These are phyloP conservation scores for Alethe castanea DNA, from an alignment of 2,113 vertebrate species.

Conservation along the genomic window DNA sequence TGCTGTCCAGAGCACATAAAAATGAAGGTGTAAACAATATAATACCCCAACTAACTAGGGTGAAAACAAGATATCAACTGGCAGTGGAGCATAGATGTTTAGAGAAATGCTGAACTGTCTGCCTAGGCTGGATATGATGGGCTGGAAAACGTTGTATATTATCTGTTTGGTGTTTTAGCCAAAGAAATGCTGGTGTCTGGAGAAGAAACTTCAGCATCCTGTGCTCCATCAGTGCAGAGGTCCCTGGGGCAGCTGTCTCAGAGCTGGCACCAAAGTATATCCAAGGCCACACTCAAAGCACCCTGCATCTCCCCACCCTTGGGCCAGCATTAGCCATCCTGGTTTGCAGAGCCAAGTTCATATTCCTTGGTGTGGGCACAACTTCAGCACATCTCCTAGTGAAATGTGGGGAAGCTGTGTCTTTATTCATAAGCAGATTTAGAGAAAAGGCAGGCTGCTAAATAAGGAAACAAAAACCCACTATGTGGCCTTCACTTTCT, in stretches of 20 bases:
- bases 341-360: background rate
- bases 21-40: background rate
- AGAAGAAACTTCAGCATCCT: background rate
- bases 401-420: background rate
- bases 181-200: background rate
- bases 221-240: background rate
- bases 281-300: background rate
- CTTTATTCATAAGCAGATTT: background rate
- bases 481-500: background rate
- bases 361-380: background rate
- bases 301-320: background rate
- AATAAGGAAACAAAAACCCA: background rate
- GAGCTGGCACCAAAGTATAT: background rate
- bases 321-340: background rate
- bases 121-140: background rate
- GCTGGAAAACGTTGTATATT: background rate
- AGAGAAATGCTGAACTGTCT: background rate
- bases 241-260: background rate
- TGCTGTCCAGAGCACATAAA: background rate
- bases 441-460: background rate
- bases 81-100: background rate
- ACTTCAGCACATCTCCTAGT: background rate
- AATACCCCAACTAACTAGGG: background rate
- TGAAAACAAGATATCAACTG: background rate
- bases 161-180: background rate